A percentile compares a stretch with the other conserved stretches of the same genome.
Conservation (phyloP, 2,113 vertebrate genomes). For the Myotis lucifugus region DNA sequence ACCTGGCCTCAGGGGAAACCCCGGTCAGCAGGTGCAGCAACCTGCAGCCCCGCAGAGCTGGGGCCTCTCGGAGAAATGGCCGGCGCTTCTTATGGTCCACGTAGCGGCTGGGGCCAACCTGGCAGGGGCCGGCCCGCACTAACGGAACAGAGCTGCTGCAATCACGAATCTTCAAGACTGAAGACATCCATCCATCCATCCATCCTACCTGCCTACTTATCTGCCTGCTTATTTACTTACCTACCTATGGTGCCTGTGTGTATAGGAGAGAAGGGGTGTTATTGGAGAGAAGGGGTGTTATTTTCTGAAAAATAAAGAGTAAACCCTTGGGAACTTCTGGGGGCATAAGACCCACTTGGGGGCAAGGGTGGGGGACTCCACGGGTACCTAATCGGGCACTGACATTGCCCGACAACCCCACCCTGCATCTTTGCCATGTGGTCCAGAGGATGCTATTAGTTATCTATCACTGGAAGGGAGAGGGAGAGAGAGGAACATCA, state of each 20-base stretch:
- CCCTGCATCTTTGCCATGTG: too few species aligned
- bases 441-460: neutral
- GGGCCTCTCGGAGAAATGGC: neutral
- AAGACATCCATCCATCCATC: neutral
- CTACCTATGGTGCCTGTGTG: neutral
- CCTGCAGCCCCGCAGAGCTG: fast-evolving
- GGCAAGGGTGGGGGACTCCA: neutral
- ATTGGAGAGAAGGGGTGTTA: neutral
- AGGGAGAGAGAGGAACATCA: too few species aligned
- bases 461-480: too few species aligned
- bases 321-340: neutral
- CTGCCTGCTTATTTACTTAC: neutral
- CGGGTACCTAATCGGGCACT: neutral
- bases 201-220: neutral
- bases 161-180: neutral
- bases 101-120: neutral
- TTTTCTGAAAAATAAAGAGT: neutral
- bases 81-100: neutral
- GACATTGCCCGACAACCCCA: too few species aligned
- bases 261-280: neutral
- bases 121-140: neutral
- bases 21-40: neutral
- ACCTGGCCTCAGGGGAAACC: neutral
- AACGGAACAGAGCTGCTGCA: neutral
- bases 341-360: neutral